Percentiles rank a stretch among this genome's conserved stretches.
Evolutionary conservation across 2,113 vertebrate genomes (phyloP).

Genomic region (Peromyscus polionotus): DNA sequence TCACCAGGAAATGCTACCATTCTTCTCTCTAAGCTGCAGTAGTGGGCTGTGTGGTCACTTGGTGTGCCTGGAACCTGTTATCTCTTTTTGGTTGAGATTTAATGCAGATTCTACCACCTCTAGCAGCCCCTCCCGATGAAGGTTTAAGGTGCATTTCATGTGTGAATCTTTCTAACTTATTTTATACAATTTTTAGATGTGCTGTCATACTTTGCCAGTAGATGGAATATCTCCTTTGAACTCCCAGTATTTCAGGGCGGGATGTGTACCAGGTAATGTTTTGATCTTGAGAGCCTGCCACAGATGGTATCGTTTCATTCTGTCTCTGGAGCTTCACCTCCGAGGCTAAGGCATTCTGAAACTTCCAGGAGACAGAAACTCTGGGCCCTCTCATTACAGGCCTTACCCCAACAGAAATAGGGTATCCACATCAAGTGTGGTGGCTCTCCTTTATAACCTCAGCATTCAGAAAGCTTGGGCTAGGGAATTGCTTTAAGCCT

Average conservation of each 20-base stretch:
- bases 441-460: neutral
- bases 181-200: neutral
- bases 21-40: neutral
- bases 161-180: neutral
- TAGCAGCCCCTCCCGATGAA: neutral
- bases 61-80: neutral
- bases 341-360: neutral
- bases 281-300: neutral
- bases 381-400: neutral
- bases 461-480: neutral
- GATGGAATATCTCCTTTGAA: neutral
- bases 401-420: neutral
- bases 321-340: neutral
- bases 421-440: neutral
- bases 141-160: neutral
- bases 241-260: neutral
- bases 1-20: neutral
- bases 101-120: neutral
- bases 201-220: neutral
- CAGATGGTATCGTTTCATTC: neutral
- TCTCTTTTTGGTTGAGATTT: neutral
- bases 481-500: neutral
- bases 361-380: neutral
- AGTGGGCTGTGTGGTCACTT: neutral
- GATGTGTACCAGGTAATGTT: neutral